Conservation (phyloP, 2,888 invertebrate genomes). For the Nudaria mundana region DNA sequence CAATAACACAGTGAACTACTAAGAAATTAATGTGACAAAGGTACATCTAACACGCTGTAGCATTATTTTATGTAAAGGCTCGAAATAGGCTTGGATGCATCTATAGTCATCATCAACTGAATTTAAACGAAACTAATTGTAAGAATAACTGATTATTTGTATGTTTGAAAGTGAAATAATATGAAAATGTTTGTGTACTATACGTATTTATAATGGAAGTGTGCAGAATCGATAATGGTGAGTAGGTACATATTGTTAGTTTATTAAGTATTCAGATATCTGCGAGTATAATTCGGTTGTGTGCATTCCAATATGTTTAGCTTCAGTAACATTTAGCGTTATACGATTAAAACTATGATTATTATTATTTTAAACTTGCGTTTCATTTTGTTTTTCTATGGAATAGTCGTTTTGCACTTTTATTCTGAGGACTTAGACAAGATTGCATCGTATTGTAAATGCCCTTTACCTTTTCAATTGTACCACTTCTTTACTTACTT, state of each 20-base stretch:
- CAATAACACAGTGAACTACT: slow-evolving; percentile 19
- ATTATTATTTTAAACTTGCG: no score
- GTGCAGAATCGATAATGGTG: slow-evolving; percentile 23
- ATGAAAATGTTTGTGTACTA: slow-evolving; percentile 28
- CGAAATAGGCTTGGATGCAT: slow-evolving; percentile 38
- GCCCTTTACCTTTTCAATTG: no score
- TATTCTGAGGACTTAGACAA: no score
- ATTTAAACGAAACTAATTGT: slow-evolving; percentile 17
- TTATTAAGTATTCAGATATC: no score
- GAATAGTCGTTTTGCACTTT: no score
- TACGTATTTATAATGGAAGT: slow-evolving; percentile 26
- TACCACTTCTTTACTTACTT: no score
- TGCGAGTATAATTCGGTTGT: no score
- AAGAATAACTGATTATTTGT: slow-evolving; percentile 13
- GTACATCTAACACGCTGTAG: slow-evolving; percentile 7
- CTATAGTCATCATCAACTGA: slow-evolving; percentile 39
- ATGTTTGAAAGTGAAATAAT: slow-evolving; percentile 17
- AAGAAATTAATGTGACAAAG: slow-evolving; percentile 13
- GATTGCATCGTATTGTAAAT: no score
- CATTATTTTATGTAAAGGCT: slow-evolving; percentile 20
- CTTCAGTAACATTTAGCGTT: no score
- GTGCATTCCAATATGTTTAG: no score
- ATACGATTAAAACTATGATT: no score
- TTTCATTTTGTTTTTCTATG: no score
- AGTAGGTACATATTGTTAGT: slow-evolving; percentile 11